Conservation (phyloP, 2,888 invertebrate genomes). For the Amiota mariae region DNA sequence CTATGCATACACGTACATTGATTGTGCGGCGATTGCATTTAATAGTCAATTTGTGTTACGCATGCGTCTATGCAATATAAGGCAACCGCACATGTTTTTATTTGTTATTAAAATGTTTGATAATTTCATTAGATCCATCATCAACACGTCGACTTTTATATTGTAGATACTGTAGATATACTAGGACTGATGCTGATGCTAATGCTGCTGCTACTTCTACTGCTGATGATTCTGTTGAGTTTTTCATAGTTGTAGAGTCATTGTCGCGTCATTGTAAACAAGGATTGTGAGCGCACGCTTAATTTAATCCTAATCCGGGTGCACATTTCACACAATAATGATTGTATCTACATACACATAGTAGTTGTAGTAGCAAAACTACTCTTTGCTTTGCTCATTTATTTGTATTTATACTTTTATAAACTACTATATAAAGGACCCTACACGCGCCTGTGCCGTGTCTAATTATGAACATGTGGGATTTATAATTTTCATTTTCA, state of each 20-base stretch:
- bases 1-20: background rate
- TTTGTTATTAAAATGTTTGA: constrained; percentile 72
- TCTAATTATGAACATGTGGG: constrained; percentile 68
- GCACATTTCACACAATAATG: constrained; percentile 28
- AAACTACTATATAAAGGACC: background rate
- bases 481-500: constrained; percentile 61
- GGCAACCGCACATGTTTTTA: constrained; percentile 70
- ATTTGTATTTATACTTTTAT: constrained; percentile 30
- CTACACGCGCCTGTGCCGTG: constrained; percentile 51
- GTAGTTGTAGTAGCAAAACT: background rate
- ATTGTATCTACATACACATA: background rate
- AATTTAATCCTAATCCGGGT: constrained; percentile 72
- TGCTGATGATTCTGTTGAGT: too few species aligned
- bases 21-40: constrained; percentile 18
- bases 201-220: constrained; percentile 29
- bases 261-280: constrained; percentile 45
- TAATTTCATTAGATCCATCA: constrained; percentile 66
- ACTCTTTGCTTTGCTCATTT: constrained; percentile 12
- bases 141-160: constrained; percentile 42
- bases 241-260: constrained; percentile 18
- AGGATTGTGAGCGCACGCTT: constrained; percentile 60
- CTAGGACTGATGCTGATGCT: constrained; percentile 38
- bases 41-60: constrained; percentile 44
- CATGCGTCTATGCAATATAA: constrained; percentile 54
- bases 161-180: constrained; percentile 28